A percentile compares a stretch with the other conserved stretches of the same genome.
Evolutionary conservation across 2,888 invertebrate species (phyloP).

Genomic region (Bhutanitis thaidina): DNA sequence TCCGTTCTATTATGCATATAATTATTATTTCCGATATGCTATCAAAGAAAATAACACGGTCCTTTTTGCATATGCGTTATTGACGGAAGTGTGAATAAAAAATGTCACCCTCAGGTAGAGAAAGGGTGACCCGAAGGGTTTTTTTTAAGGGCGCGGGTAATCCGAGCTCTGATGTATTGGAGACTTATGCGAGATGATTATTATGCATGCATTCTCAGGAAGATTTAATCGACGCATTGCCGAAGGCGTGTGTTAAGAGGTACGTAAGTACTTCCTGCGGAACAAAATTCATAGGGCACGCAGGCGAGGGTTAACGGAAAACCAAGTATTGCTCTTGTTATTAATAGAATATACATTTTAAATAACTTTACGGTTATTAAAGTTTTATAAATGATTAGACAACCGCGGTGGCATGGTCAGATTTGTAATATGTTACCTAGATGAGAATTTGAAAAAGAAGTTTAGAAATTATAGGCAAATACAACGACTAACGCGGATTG

Average conservation of each 20-base stretch:
- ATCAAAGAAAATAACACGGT: conserved; percentile 76
- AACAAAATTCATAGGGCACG: conserved; percentile 39
- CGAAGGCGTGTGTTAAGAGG: conserved; percentile 56
- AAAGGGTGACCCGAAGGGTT: conserved; percentile 65
- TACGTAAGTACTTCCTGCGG: conserved; percentile 53
- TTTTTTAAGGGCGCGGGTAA: conserved; percentile 58
- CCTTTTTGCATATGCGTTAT: conserved; percentile 75
- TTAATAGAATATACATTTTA: background rate
- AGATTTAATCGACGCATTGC: conserved; percentile 60
- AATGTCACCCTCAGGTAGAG: conserved; percentile 71
- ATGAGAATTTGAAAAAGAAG: too few species aligned
- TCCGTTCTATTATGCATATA: conserved; percentile 78
- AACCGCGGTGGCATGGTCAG: too few species aligned
- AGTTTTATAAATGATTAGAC: too few species aligned
- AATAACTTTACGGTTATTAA: too few species aligned
- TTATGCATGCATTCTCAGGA: conserved; percentile 77
- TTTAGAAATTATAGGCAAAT: too few species aligned
- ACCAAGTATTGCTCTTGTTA: background rate
- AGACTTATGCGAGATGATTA: conserved; percentile 61
- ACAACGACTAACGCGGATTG: too few species aligned
- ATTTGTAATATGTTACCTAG: too few species aligned
- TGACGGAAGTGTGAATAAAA: conserved; percentile 78
- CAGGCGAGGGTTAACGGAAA: conserved; percentile 48
- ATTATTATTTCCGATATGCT: conserved; percentile 77
- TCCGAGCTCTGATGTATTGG: conserved; percentile 56